Conservation (phyloP, 2,888 invertebrate genomes). For the Meteorus cinctellus region DNA sequence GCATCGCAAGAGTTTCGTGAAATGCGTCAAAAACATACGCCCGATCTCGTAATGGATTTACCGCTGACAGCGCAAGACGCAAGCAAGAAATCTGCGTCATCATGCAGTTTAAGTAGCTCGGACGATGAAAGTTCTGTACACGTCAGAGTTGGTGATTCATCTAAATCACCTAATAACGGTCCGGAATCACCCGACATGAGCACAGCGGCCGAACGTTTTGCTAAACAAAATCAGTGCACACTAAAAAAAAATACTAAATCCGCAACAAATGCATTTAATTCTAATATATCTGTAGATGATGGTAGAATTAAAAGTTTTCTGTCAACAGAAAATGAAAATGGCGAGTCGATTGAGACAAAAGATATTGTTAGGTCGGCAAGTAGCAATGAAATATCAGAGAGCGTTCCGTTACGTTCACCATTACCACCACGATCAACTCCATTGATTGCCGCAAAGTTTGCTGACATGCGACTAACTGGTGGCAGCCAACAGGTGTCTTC, state of each 20-base stretch:
- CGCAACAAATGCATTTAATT: conserved; percentile 35
- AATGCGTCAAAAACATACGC: conserved; percentile 78
- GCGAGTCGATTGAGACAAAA: conserved; percentile 54
- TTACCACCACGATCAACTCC: conserved; percentile 78
- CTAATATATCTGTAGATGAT: conserved; percentile 54
- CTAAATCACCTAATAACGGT: conserved; percentile 69
- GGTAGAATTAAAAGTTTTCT: conserved; percentile 57
- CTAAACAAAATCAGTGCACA: conserved; percentile 86
- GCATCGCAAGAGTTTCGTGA: conserved; percentile 72
- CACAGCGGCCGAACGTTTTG: conserved; percentile 85
- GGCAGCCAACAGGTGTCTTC: conserved; percentile 73
- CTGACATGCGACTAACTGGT: conserved; percentile 79
- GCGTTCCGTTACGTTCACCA: conserved; percentile 71
- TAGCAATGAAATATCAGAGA: conserved; percentile 65
- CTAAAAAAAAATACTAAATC: conserved; percentile 81
- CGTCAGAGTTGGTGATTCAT: conserved; percentile 66
- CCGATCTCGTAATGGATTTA: conserved; percentile 89
- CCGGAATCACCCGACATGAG: conserved; percentile 80
- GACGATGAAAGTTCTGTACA: conserved; percentile 66
- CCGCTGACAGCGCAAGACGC: conserved; percentile 76
- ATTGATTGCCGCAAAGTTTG: conserved; percentile 79
- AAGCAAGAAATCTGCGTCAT: conserved; percentile 66
- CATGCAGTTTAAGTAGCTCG: conserved; percentile 70
- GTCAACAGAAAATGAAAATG: conserved; percentile 48
- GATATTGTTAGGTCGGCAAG: conserved; percentile 67